Evolutionary conservation across 2,113 vertebrate species (phyloP).

Genomic region (Tragelaphus imberbis): DNA sequence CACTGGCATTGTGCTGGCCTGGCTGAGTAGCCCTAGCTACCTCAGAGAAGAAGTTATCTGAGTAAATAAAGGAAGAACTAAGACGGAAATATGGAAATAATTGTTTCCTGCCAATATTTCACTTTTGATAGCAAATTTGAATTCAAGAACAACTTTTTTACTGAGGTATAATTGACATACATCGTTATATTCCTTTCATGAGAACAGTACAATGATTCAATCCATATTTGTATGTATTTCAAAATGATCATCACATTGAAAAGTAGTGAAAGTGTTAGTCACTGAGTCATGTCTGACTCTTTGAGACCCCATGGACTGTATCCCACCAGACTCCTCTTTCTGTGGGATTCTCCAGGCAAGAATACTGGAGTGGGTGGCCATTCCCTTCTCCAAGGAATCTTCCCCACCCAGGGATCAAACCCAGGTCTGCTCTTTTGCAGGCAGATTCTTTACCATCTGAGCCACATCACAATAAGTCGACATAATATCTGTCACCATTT

Average conservation of each 20-base stretch:
- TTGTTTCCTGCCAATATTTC: not conserved
- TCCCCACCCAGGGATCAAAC: not conserved
- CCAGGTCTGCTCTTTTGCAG: not conserved
- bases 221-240: not conserved
- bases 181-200: not conserved
- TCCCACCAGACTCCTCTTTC: not conserved
- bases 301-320: not conserved
- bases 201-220: no score
- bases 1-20: not conserved
- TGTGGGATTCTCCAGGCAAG: not conserved
- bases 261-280: not conserved
- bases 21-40: rapidly evolving
- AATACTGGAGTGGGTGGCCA: not conserved
- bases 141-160: not conserved
- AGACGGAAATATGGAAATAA: not conserved
- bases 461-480: no score
- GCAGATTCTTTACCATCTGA: not conserved
- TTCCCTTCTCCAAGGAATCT: not conserved
- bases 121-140: not conserved
- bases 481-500: not conserved
- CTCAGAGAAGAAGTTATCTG: not conserved
- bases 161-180: not conserved
- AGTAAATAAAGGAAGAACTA: not conserved
- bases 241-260: not conserved
- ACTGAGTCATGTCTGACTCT: not conserved